Evolutionary conservation across 2,888 invertebrate genomes (phyloP).

Genomic region (Sepioteuthis lessoniana): DNA sequence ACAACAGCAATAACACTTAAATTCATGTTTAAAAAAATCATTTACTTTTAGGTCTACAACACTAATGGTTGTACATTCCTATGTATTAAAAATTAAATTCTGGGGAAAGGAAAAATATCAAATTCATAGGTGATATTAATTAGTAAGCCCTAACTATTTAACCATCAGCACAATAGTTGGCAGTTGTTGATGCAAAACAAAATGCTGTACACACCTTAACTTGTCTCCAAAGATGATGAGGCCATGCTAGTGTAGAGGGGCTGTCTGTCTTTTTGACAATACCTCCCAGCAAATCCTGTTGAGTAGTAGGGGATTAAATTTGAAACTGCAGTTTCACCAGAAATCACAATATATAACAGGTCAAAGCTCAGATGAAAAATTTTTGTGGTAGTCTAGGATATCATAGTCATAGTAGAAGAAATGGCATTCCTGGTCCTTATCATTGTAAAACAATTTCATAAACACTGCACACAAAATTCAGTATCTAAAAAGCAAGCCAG

Average conservation of each 20-base stretch:
- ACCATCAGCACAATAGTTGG: neutral
- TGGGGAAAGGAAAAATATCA: neutral
- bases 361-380: neutral
- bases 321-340: neutral
- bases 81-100: neutral
- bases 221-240: slow-evolving; percentile 39
- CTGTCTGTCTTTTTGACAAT: slow-evolving; percentile 47
- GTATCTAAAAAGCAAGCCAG: neutral
- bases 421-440: neutral
- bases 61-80: neutral
- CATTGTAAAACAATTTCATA: neutral
- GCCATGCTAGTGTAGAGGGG: slow-evolving; percentile 47
- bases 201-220: slow-evolving; percentile 46
- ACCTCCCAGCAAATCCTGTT: slow-evolving; percentile 47
- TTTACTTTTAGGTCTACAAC: no score
- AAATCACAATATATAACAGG: slow-evolving; percentile 35
- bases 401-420: neutral
- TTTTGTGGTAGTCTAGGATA: slow-evolving; percentile 8
- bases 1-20: no score
- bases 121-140: neutral
- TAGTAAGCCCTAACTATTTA: no score
- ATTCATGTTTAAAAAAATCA: no score
- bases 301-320: slow-evolving; percentile 44
- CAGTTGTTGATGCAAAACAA: slow-evolving; percentile 36
- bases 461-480: neutral